These are phyloP conservation scores for Lamprotornis superbus DNA, from an alignment of 2,113 vertebrate species.

Conservation along the genomic window DNA sequence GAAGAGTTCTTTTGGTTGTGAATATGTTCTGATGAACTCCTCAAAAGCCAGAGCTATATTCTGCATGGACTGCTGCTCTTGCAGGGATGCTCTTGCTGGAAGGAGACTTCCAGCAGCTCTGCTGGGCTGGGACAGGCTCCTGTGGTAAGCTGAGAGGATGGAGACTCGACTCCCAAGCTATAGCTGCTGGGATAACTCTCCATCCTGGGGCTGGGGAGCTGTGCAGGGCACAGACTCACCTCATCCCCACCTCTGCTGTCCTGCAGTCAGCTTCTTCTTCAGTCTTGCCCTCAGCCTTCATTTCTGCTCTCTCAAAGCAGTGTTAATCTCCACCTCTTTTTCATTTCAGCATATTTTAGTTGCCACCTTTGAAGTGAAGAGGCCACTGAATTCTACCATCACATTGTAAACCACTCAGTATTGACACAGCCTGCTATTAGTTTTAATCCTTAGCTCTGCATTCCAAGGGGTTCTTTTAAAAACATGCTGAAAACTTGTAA, in stretches of 20 bases:
- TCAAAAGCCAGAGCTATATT: not conserved
- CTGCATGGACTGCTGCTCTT: not conserved
- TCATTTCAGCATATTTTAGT: not conserved
- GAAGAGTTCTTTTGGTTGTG: not conserved
- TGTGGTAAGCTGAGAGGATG: not conserved
- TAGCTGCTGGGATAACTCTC: not conserved
- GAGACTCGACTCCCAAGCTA: not conserved
- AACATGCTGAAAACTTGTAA: not conserved
- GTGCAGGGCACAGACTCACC: not conserved
- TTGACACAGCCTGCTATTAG: not conserved
- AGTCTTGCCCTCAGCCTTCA: not conserved
- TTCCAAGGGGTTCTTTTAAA: not conserved
- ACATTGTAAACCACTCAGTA: not conserved
- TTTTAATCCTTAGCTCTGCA: not conserved
- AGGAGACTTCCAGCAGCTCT: not conserved
- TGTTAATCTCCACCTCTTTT: not conserved
- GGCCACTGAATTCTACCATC: not conserved
- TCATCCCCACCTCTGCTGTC: not conserved
- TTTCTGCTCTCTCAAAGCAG: not conserved
- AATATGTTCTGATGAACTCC: not conserved
- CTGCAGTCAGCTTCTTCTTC: not conserved
- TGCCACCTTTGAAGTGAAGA: not conserved
- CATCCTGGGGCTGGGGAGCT: accelerated
- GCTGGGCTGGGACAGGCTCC: not conserved
- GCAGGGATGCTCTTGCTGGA: too few species aligned